Evolutionary conservation across 1,140 invertebrate species (phyloP), one percentile per base, ranked within the genome.

Genomic region (Drosophila nigrodunni): DNA sequence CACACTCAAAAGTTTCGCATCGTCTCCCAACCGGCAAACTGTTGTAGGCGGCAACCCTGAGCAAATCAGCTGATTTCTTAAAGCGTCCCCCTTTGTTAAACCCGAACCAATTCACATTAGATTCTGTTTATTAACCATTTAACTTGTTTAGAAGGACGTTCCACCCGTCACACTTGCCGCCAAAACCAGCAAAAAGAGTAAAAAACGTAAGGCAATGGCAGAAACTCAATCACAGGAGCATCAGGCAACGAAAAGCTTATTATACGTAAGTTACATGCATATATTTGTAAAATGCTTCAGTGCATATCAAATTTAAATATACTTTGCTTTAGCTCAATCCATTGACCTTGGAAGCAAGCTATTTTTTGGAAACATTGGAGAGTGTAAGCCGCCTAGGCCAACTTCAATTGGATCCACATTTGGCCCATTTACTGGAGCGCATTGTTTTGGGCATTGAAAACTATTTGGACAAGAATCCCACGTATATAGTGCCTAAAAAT

Each of bases 381-480:
- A 25, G 60, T 7, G 71, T 66, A 7, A 83, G 47, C 11, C 47
- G 50, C 10, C 60, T 78, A 7, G 62, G 6, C 39, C 44, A 65
- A 11, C 44, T 67, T 7, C 74, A 88, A 62, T 50, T 85, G 60
- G 90, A 91, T 77, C 74, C 74, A n/a, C 50, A 77, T 30, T 69
- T 91, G 21, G 50, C 74, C 6, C 58, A 79, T 25, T 50, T 79
- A 0, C 62, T 91, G 8, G 78, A 85, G 55, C 74, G 83, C 3
- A 81, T 91, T 57, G 72, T 91, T 18, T 25, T 64, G 18, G 86
- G 78, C 2, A 90, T 92, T 30, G 80, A 92, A 41, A 73, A 62
- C 4, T 91, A 88, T 55, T 46, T 91, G 43, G 78, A 91, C 34
- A 62, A 77, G 41, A 86, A 78, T 10, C 77, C 81, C 3, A 67